Evolutionary conservation across 1,140 invertebrate genomes (phyloP), one percentile per base, ranked within the genome.

Genomic region (Rhagoletis pomonella): DNA sequence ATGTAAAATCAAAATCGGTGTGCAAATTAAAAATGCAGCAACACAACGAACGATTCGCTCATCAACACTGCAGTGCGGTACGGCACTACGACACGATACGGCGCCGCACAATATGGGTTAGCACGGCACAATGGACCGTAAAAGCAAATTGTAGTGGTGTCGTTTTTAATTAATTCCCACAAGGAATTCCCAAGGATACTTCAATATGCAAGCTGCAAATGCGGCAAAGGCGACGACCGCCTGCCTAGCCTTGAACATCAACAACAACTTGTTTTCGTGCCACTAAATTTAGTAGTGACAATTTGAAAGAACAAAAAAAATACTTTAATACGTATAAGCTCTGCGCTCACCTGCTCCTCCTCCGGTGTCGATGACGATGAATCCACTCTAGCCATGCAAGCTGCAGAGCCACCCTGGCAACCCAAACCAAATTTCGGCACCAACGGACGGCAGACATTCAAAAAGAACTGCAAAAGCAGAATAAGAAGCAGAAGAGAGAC

Each of bases 391-490:
- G 93, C 91, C 91, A 93, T 94, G 88, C 94, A 94, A 87, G 91
- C 93, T 85, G 93, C 93, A 89, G 93, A 94, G 17, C 94, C 94
- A 89, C 93, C 93, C 67, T 90, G 89, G 89, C 94, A 94, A 88
- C 92, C 93, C 86, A 94, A 91, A 90, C 93, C 91, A 89, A 90
- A 91, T 89, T 91, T 91, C 86, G 94, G 90, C 86, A 94, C 91
- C 88, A 94, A 90, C 88, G 94, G 93, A 88, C 92, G 91, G 88
- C 94, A 94, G 73, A 94, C 90, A 90, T 94, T 94, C 90, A 94
- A 86, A 89, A 90, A 93, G 89, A 92, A 92, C 91, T 92, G 90
- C 14, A 89, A 90, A 89, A 86, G 58, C 50, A 88, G 77, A 84
- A 89, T 86, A 44, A 60, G 81, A 47, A 81, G 65, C 10, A 88